phyloP scores from a whole-genome alignment of 1,140 invertebrate species.

The Tetragonula clypearis region DNA sequence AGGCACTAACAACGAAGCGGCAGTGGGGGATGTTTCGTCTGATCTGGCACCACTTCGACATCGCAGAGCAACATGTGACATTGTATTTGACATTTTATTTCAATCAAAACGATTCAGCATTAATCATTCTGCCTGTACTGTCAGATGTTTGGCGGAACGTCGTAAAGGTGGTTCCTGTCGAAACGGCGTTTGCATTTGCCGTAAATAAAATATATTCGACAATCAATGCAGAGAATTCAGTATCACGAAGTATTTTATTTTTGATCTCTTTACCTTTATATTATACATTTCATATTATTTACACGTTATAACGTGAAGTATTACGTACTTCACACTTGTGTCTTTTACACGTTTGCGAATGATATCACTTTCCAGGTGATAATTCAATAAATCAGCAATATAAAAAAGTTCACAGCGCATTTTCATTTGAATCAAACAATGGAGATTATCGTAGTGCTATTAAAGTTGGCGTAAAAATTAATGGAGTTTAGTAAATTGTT shows the following conservation, averaged over 20 bases:
- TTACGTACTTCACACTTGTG: too few species aligned
- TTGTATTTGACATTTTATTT: conserved; percentile 65
- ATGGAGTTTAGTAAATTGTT: too few species aligned
- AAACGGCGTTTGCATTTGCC: conserved; percentile 65
- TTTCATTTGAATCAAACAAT: not conserved
- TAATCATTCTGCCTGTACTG: conserved; percentile 68
- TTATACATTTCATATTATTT: not conserved
- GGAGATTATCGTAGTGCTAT: not conserved
- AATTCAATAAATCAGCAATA: too few species aligned
- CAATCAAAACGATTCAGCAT: conserved; percentile 47
- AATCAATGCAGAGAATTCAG: too few species aligned
- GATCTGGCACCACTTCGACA: not conserved
- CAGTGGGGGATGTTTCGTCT: not conserved
- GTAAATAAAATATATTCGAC: not conserved
- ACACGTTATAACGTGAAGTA: too few species aligned
- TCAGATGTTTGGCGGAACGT: conserved; percentile 60
- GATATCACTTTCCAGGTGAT: too few species aligned
- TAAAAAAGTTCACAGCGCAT: too few species aligned
- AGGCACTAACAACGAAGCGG: not conserved
- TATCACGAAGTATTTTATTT: too few species aligned
- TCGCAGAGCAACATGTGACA: conserved; percentile 63
- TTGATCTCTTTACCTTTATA: too few species aligned
- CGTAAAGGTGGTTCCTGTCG: conserved; percentile 67
- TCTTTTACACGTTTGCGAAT: too few species aligned
- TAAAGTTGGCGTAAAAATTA: too few species aligned